Evolutionary conservation across 2,888 invertebrate genomes (phyloP).

Genomic region (Drosophila helvetica): DNA sequence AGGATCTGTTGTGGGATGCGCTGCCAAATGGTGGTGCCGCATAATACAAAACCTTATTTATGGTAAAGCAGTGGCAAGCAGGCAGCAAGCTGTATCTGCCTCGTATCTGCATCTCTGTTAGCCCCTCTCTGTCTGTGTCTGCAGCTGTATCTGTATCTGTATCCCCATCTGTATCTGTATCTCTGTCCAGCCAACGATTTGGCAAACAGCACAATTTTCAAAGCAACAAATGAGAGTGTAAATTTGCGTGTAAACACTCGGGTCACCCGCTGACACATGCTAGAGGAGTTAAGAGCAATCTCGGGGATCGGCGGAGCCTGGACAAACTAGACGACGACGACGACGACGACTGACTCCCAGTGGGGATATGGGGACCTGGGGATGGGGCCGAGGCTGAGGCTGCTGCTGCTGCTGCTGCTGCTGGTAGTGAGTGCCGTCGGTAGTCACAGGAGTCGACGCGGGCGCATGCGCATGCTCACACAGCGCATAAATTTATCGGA

Average conservation of each 20-base stretch:
- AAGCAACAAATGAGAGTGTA: constrained; percentile 83
- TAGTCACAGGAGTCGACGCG: constrained; percentile 44
- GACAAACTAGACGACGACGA: constrained; percentile 38
- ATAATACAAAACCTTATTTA: constrained; percentile 78
- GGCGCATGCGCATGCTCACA: constrained; percentile 67
- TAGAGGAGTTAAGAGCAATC: constrained; percentile 62
- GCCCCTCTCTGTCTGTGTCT: constrained; percentile 10
- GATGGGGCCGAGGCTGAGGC: constrained; percentile 29
- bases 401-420: constrained; percentile 6
- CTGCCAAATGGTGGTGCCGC: constrained; percentile 75
- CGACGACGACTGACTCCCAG: neutral
- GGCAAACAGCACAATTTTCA: constrained; percentile 67
- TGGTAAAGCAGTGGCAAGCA: constrained; percentile 65
- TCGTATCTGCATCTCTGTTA: constrained; percentile 18
- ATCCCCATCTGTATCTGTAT: constrained; percentile 37
- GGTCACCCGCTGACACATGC: constrained; percentile 83
- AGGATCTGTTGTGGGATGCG: constrained; percentile 73
- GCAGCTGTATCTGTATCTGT: constrained; percentile 37
- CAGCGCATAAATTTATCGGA: constrained; percentile 80
- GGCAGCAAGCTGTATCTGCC: constrained; percentile 55
- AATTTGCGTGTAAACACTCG: constrained; percentile 84
- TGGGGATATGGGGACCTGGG: neutral
- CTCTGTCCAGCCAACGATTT: constrained; percentile 31
- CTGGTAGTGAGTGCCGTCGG: constrained; percentile 40
- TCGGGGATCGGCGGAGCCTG: constrained; percentile 11